These are phyloP conservation scores for Ceyx margarethae DNA, from an alignment of 2,113 vertebrate genomes.

Conservation along the genomic window DNA sequence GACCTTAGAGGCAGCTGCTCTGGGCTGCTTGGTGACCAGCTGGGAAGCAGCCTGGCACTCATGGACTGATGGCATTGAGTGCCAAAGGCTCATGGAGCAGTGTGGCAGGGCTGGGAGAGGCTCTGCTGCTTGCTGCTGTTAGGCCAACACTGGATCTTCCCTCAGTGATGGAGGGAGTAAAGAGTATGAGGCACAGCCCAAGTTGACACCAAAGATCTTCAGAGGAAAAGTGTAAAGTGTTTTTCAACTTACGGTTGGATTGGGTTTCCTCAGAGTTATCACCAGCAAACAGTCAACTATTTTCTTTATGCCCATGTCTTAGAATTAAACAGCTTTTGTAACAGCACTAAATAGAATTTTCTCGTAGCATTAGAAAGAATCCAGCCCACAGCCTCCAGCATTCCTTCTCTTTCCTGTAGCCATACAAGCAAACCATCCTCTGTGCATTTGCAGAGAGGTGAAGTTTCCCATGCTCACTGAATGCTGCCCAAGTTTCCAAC, in stretches of 20 bases:
- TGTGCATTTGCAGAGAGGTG: neutral
- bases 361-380: neutral
- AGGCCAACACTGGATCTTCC: neutral
- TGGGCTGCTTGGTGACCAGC: constrained; percentile 2
- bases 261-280: neutral
- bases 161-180: fast-evolving
- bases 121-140: neutral
- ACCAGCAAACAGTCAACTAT: neutral
- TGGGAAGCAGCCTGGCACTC: neutral
- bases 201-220: neutral
- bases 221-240: neutral
- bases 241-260: neutral
- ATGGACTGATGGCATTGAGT: fast-evolving
- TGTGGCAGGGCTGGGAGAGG: neutral
- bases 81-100: neutral
- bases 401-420: neutral
- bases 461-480: neutral
- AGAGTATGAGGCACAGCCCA: neutral
- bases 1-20: constrained; percentile 32
- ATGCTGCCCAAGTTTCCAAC: neutral
- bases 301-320: neutral
- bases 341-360: neutral
- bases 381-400: neutral
- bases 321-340: neutral
- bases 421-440: neutral